phyloP scores from a whole-genome alignment of 2,113 vertebrate species.

The Camelus bactrianus region DNA sequence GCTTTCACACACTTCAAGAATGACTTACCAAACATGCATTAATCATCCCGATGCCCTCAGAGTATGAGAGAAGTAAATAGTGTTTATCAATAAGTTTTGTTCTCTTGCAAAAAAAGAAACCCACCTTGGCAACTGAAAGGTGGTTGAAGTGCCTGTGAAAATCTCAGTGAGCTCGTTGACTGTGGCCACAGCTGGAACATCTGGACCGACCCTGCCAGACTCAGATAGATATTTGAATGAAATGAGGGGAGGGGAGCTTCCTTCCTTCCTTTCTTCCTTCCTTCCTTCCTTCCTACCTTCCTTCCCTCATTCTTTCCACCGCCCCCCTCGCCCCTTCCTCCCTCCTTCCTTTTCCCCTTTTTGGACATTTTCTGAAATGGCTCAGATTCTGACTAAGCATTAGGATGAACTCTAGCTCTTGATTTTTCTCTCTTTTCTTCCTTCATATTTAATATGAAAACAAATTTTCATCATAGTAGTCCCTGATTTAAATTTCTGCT shows the following conservation, averaged over 20 bases:
- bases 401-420: conserved; percentile 10
- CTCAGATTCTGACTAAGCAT: conserved; percentile 49
- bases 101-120: conserved; percentile 1
- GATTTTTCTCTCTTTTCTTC: conserved; percentile 49
- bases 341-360: neutral
- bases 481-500: conserved; percentile 80
- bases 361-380: conserved; percentile 61
- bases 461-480: conserved; percentile 52
- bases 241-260: neutral
- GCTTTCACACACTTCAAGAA: conserved; percentile 3
- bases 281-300: neutral
- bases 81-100: conserved; percentile 61
- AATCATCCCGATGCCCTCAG: conserved; percentile 7
- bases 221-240: neutral
- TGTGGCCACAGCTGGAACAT: neutral
- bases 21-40: conserved; percentile 28
- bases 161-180: neutral
- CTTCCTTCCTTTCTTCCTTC: neutral
- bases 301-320: fast-evolving
- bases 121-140: neutral
- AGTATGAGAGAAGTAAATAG: conserved; percentile 20
- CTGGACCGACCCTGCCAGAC: neutral
- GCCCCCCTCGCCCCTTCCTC: neutral
- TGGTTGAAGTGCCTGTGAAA: neutral
- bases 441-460: conserved; percentile 72